Evolutionary conservation across 2,888 invertebrate genomes (phyloP), one percentile per base, ranked within the genome.

Genomic region (Diloba caeruleocephala): DNA sequence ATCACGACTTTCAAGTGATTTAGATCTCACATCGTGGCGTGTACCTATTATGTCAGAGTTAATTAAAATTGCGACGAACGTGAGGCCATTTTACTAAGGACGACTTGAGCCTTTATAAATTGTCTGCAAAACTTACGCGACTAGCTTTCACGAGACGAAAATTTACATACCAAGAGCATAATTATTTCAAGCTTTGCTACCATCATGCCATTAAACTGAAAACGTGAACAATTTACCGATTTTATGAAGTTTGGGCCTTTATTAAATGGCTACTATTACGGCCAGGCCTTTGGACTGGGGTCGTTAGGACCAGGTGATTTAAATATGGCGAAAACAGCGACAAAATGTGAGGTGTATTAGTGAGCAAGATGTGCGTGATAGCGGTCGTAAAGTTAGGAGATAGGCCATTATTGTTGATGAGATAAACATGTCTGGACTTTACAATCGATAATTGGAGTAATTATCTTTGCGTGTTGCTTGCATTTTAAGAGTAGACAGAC

Each of bases 211-310:
- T 19, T 44, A 52, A 49, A 66, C 54, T 60, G 60, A 44, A 45
- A 54, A 62, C 52, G 52, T 68, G 63, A 41, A 51, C 63, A 50
- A 57, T 57, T 65, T 58, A 53, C 58, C 41, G 58, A 57, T 50
- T 68, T 65, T 57, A 65, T 68, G 44, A 68, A 62, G 33, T 62
- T 67, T 50, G 32, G 36, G 13, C 56, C 42, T 51, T 65, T 62
- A 63, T 62, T 50, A 67, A 67, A 67, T 36, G 33, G 43, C 26
- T 49, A 42, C 26, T 28, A 41, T 67, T 34, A 67, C 23, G 55
- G n/a, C 15, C 33, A 33, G 46, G 46, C 19, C 33, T 39, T 50
- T 43, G 1, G 14, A 25, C n/a, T 26, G 8, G 10, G 13, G 39
- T 29, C 43, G 32, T 69, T 58, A 66, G 25, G 59, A 29, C 49